Conservation (phyloP, 2,888 invertebrate species). For the Andricus curvator region DNA sequence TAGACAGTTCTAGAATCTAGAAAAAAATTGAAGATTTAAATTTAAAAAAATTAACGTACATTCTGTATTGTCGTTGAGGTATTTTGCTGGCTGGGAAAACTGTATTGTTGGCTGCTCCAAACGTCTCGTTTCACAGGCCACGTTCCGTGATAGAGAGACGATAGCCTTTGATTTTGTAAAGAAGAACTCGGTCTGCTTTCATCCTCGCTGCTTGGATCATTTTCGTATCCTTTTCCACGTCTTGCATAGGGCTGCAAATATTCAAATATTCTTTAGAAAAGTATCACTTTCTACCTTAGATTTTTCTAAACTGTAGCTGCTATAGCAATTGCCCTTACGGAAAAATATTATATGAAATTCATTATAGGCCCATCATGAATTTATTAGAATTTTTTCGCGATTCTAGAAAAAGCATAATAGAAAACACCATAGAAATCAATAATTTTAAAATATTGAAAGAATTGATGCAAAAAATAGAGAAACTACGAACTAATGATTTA, state of each 20-base stretch:
- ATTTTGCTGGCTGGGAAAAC: slow-evolving; percentile 64
- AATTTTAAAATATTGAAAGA: too few relatives aligned
- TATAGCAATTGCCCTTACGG: too few relatives aligned
- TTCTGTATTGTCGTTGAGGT: slow-evolving; percentile 65
- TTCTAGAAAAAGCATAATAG: too few relatives aligned
- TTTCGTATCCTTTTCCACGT: slow-evolving; percentile 66
- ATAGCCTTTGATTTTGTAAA: slow-evolving; percentile 70
- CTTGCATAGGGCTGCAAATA: slow-evolving; percentile 62
- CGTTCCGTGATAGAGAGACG: slow-evolving; percentile 81
- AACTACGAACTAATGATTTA: too few relatives aligned
- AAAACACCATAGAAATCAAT: too few relatives aligned
- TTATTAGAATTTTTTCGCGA: too few relatives aligned
- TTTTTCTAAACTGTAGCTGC: background rate
- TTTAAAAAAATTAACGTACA: slow-evolving; percentile 57
- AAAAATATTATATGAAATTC: too few relatives aligned
- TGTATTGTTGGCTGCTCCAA: slow-evolving; percentile 73
- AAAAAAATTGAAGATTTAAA: background rate
- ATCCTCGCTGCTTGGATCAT: slow-evolving; percentile 71
- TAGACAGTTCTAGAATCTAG: background rate
- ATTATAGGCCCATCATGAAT: too few relatives aligned
- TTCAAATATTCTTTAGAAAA: background rate
- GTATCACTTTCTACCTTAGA: background rate
- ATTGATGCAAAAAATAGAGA: too few relatives aligned
- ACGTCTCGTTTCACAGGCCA: slow-evolving; percentile 81
- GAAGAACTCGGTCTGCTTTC: slow-evolving; percentile 66